These are phyloP conservation scores for Phengaris alcon DNA, from an alignment of 2,888 invertebrate genomes.

Conservation along the genomic window DNA sequence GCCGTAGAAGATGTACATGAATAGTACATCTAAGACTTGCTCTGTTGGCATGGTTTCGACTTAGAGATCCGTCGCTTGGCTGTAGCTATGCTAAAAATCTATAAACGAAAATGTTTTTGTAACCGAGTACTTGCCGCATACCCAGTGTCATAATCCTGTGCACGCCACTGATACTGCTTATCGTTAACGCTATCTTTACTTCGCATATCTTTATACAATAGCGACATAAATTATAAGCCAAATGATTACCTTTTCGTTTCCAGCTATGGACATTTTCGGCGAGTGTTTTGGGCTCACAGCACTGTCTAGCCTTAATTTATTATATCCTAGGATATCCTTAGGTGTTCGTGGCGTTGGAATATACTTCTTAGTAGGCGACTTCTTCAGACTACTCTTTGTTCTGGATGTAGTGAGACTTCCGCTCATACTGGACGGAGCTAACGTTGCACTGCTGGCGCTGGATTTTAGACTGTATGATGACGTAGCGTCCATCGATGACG, in stretches of 20 bases:
- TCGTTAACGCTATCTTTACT: no score
- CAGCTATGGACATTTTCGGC: constrained; percentile 53
- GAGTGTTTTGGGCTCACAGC: constrained; percentile 74
- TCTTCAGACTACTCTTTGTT: constrained; percentile 70
- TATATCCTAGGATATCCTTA: constrained; percentile 70
- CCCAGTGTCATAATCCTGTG: no score
- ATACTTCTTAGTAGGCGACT: constrained; percentile 66
- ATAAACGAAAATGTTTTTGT: no score
- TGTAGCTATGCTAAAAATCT: no score
- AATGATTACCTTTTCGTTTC: constrained; percentile 59
- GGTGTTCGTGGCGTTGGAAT: constrained; percentile 52
- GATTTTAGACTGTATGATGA: constrained; percentile 70
- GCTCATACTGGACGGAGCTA: constrained; percentile 67
- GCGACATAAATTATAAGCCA: neutral
- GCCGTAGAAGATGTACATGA: no score
- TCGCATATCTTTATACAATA: no score
- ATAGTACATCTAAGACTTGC: no score
- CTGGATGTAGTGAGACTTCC: constrained; percentile 66
- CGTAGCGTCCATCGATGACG: constrained; percentile 63
- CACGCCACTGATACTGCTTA: no score
- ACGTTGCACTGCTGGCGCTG: constrained; percentile 60
- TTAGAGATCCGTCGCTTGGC: no score
- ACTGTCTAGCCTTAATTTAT: constrained; percentile 71
- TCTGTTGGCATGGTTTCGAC: no score
- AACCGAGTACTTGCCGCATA: no score